Conservation (phyloP, 2,797 vertebrate species). For the Pempheris klunzingeri region DNA sequence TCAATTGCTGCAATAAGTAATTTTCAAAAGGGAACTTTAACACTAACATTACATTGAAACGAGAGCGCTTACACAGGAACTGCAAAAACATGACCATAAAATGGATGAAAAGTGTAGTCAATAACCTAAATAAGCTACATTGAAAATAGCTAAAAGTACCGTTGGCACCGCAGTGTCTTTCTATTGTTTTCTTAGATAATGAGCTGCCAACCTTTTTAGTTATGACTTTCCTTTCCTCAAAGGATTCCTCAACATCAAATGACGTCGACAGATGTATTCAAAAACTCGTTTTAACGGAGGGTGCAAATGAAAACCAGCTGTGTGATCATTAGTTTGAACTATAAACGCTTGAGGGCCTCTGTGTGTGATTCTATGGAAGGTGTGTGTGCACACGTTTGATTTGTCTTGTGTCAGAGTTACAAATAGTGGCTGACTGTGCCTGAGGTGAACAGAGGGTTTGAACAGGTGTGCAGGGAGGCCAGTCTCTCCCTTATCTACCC, state of each 20-base stretch:
- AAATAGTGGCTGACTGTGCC: constrained; percentile 6
- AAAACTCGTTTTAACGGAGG: not conserved
- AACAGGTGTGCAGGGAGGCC: constrained; percentile 49
- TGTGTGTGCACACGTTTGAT: not conserved
- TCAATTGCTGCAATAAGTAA: constrained; percentile 53
- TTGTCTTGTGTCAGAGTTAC: constrained; percentile 15
- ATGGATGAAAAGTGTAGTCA: constrained; percentile 16
- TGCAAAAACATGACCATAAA: constrained; percentile 19
- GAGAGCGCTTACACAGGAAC: constrained; percentile 36
- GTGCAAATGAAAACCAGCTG: not conserved
- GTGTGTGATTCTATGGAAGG: not conserved
- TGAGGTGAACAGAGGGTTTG: constrained; percentile 37
- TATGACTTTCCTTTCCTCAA: not conserved
- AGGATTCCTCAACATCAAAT: not conserved
- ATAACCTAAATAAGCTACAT: constrained; percentile 12
- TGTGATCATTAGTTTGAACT: constrained; percentile 1
- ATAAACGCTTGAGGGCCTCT: not conserved
- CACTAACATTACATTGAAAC: constrained; percentile 45
- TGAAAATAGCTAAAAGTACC: constrained; percentile 12
- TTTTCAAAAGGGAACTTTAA: constrained; percentile 57
- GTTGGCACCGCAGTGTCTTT: not conserved
- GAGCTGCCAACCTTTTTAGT: constrained; percentile 17
- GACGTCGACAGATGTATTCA: not conserved
- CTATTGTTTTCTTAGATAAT: not conserved
- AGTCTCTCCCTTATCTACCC: constrained; percentile 8